Percentiles rank a stretch among this genome's conserved stretches.
Conservation (phyloP, 2,888 invertebrate species). For the Hoplodrina ambigua region DNA sequence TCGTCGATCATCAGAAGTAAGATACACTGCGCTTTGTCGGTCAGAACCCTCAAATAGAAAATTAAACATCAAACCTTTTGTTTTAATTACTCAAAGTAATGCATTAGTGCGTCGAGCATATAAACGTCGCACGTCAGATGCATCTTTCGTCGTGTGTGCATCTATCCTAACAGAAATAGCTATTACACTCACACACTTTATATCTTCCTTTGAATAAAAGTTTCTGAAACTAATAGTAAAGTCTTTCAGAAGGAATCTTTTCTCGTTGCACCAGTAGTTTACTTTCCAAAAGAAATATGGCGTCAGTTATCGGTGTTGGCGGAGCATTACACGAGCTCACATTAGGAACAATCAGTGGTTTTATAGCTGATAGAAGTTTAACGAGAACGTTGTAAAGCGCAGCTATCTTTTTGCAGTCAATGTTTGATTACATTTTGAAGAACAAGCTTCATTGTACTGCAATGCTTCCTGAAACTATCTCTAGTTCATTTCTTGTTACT, state of each 20-base stretch:
- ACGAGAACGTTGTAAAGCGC: neutral
- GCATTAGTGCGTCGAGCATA: no score
- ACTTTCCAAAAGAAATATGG: conserved; percentile 42
- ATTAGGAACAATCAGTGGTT: conserved; percentile 31
- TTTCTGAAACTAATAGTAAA: conserved; percentile 24
- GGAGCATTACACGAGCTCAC: conserved; percentile 41
- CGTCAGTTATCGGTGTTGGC: conserved; percentile 38
- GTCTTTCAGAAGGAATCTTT: conserved; percentile 1
- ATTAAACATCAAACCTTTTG: no score
- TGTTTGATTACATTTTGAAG: no score
- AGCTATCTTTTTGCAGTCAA: neutral
- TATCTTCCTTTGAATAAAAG: conserved; percentile 5
- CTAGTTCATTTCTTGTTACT: no score
- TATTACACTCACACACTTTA: neutral
- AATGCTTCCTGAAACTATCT: no score
- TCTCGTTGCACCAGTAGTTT: conserved; percentile 14
- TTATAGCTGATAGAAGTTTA: conserved; percentile 34
- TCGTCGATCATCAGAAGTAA: no score
- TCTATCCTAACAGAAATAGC: neutral
- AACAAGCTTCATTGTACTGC: no score
- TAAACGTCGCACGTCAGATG: no score
- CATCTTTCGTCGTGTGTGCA: no score
- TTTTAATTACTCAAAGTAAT: no score
- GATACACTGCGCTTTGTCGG: no score
- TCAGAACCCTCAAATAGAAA: no score